phyloP scores from a whole-genome alignment of 2,113 vertebrate species.

The Gambusia affinis region DNA sequence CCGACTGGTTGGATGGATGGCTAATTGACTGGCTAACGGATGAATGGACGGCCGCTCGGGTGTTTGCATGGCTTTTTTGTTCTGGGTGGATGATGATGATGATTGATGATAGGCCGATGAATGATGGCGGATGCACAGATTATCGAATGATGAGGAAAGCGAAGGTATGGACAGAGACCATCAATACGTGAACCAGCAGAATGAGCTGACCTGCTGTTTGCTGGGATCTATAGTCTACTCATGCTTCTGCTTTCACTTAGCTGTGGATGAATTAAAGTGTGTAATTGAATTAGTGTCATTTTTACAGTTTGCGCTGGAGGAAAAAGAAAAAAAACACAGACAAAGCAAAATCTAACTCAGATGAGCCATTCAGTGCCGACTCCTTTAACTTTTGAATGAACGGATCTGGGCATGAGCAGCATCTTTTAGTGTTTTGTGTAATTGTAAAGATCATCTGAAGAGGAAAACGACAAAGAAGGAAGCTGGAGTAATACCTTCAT shows the following conservation, averaged over 20 bases:
- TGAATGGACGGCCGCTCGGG: constrained; percentile 44
- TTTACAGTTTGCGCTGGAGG: background rate
- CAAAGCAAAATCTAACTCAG: no score
- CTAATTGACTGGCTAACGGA: constrained; percentile 64
- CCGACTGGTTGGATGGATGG: constrained; percentile 53
- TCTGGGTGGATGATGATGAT: constrained; percentile 34
- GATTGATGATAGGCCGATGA: constrained; percentile 35
- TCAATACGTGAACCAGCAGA: constrained; percentile 18
- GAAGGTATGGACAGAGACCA: constrained; percentile 2
- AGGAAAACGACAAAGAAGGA: background rate
- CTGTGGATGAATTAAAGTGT: background rate
- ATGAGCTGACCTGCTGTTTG: background rate
- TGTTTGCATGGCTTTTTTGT: constrained; percentile 39
- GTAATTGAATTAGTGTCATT: background rate
- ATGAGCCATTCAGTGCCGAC: background rate
- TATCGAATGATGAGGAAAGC: constrained; percentile 24
- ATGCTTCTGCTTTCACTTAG: background rate
- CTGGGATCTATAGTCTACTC: background rate
- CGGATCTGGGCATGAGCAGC: background rate
- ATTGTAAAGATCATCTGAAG: background rate
- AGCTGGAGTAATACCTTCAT: constrained; percentile 1
- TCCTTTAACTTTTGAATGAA: background rate
- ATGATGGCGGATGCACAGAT: constrained; percentile 21
- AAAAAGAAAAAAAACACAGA: no score
- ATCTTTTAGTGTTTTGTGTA: constrained; percentile 2